phyloP scores from a whole-genome alignment of 2,113 vertebrate genomes.

The Podarcis cretensis region DNA sequence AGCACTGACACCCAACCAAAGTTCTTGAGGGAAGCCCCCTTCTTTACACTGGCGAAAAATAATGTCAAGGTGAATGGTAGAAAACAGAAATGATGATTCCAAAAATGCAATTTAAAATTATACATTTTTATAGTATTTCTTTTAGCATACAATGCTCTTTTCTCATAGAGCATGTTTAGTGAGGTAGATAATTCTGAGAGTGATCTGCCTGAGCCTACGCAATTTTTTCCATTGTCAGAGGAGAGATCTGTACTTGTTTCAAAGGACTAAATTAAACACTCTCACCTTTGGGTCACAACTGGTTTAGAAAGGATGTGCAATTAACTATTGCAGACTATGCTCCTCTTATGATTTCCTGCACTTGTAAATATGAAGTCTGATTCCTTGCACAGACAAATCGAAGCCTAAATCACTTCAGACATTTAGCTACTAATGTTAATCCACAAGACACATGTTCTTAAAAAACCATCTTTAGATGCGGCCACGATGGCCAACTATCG shows the following conservation, averaged over 20 bases:
- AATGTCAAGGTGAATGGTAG: neutral
- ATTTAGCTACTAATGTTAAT: neutral
- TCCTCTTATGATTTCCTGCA: neutral
- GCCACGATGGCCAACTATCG: no score
- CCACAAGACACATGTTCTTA: neutral
- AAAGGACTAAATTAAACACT: neutral
- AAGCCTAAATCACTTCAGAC: neutral
- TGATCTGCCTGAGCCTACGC: neutral
- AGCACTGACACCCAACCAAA: constrained; percentile 93
- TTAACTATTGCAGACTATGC: neutral
- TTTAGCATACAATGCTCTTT: neutral
- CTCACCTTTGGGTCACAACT: neutral
- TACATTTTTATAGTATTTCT: neutral
- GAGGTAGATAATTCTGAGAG: neutral
- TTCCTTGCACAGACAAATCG: neutral
- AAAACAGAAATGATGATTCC: neutral
- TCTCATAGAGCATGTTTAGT: neutral
- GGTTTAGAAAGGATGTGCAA: neutral
- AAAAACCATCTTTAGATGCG: no score
- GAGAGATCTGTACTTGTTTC: neutral
- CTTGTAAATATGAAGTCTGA: neutral
- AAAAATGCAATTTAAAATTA: neutral
- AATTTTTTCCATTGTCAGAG: neutral
- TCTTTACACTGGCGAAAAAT: constrained; percentile 82
- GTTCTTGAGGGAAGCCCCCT: constrained; percentile 87